phyloP scores from a whole-genome alignment of 2,113 vertebrate species.

The Ailuropoda melanoleuca region DNA sequence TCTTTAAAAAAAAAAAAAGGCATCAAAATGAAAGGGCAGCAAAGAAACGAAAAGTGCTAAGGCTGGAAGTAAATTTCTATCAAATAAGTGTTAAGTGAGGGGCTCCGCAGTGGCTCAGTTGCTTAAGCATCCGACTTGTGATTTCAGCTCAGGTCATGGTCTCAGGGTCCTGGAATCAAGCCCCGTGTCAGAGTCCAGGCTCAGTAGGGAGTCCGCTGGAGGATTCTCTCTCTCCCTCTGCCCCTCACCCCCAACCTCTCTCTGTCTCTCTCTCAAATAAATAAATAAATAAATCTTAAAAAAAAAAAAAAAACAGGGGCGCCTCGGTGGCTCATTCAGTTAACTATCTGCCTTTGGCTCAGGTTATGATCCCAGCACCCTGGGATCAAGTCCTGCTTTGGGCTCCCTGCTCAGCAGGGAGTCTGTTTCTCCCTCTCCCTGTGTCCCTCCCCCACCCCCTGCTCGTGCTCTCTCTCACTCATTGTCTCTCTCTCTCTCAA shows the following conservation, averaged over 20 bases:
- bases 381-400: too few species aligned
- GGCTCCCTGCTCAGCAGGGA: too few species aligned
- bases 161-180: neutral
- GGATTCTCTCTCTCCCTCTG: neutral
- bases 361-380: too few species aligned
- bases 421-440: too few species aligned
- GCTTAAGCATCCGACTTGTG: neutral
- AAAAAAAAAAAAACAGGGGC: neutral
- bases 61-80: neutral
- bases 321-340: too few species aligned
- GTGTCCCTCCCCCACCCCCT: too few species aligned
- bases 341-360: too few species aligned
- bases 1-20: too few species aligned
- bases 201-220: neutral
- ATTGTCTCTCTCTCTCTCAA: neutral
- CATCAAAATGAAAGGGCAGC: neutral
- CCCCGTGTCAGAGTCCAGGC: fast-evolving
- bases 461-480: too few species aligned
- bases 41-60: neutral
- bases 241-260: neutral
- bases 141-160: neutral
- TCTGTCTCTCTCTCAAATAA: neutral
- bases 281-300: neutral
- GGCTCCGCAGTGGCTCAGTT: neutral
- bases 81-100: neutral